A percentile compares a stretch with the other conserved stretches of the same genome.
These are phyloP conservation scores for Myanophis thanlyinensis DNA, from an alignment of 2,113 vertebrate genomes.

Conservation along the genomic window DNA sequence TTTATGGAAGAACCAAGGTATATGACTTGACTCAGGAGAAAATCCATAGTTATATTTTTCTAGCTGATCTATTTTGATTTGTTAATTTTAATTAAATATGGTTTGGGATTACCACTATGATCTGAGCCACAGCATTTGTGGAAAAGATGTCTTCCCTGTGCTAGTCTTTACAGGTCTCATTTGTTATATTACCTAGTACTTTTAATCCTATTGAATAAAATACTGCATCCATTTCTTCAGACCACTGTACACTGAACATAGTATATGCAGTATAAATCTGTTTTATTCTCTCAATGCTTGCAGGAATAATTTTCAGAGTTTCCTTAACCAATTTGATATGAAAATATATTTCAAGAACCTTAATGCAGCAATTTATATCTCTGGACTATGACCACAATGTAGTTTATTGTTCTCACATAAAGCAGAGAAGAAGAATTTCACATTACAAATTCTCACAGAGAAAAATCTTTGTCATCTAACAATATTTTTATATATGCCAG, in stretches of 20 bases:
- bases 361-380: not conserved
- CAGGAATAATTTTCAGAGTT: not conserved
- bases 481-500: not conserved
- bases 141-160: not conserved
- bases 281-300: not conserved
- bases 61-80: not conserved
- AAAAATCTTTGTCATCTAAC: not conserved
- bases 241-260: not conserved
- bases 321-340: not conserved
- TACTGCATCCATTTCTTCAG: not conserved
- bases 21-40: not conserved
- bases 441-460: not conserved
- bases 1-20: not conserved
- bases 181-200: not conserved
- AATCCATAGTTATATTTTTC: not conserved
- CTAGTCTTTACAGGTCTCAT: not conserved
- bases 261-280: not conserved
- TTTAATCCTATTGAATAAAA: not conserved
- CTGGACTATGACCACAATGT: not conserved
- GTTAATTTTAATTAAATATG: not conserved
- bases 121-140: not conserved
- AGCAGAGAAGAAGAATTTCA: not conserved
- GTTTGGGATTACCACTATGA: not conserved
- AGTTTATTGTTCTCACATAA: not conserved
- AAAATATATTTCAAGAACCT: not conserved